phyloP scores from a whole-genome alignment of 2,113 vertebrate genomes.

The Alligator sinensis region DNA sequence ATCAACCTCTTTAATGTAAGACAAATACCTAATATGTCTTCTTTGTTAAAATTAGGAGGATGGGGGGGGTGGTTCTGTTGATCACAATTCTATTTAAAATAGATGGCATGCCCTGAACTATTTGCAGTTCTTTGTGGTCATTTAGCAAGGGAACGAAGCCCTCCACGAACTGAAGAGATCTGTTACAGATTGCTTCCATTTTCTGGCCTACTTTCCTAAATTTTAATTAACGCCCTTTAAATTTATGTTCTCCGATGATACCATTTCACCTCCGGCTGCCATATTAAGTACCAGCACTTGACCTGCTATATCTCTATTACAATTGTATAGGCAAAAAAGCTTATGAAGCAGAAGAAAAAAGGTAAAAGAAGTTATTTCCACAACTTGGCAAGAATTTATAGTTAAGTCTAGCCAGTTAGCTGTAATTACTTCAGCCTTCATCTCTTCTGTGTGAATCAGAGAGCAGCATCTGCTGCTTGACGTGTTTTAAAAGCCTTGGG shows the following conservation, averaged over 20 bases:
- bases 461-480: not conserved
- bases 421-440: not conserved
- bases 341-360: not conserved
- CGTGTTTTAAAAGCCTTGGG: not conserved
- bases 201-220: not conserved
- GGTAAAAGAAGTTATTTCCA: not conserved
- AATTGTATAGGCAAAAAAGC: not conserved
- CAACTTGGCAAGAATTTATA: not conserved
- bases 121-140: not conserved
- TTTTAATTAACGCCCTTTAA: not conserved
- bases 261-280: no score
- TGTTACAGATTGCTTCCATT: not conserved
- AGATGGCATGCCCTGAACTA: not conserved
- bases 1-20: conserved; percentile 10
- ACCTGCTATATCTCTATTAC: rapidly evolving
- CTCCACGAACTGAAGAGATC: not conserved
- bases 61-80: not conserved
- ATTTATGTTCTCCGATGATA: no score
- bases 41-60: not conserved
- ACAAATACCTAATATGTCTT: not conserved
- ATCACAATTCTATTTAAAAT: not conserved
- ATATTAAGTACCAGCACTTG: not conserved
- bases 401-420: not conserved
- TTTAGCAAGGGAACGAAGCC: not conserved
- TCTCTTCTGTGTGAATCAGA: not conserved